A percentile compares a stretch with the other conserved stretches of the same genome.
Conservation (phyloP, 2,113 vertebrate genomes). For the Perognathus longimembris region DNA sequence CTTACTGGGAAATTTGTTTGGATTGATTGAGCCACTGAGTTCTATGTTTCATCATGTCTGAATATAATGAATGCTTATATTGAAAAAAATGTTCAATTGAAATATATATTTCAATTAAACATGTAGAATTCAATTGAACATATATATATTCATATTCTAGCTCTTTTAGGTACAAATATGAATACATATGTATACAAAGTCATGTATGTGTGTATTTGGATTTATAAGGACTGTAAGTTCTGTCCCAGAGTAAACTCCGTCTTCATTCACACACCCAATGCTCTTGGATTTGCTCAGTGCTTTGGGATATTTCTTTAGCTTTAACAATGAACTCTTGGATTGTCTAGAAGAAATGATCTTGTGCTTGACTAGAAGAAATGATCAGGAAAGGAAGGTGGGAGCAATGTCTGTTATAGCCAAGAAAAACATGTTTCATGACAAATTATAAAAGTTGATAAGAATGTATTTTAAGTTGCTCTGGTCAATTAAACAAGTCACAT, state of each 20-base stretch:
- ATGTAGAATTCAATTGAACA: no score
- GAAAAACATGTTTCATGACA: conserved; percentile 30
- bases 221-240: neutral
- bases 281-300: conserved; percentile 26
- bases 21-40: neutral
- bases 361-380: conserved; percentile 49
- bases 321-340: conserved; percentile 32
- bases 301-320: neutral
- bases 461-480: neutral
- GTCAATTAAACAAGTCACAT: neutral
- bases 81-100: neutral
- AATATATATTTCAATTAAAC: no score
- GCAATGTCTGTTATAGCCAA: neutral
- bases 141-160: neutral
- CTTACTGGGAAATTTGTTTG: neutral
- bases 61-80: neutral
- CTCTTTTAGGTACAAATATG: neutral
- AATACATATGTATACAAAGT: neutral
- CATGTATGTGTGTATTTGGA: accelerated
- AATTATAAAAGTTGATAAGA: conserved; percentile 33
- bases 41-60: neutral
- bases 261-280: neutral
- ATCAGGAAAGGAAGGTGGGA: neutral
- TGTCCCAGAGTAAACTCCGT: neutral
- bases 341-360: conserved; percentile 45